Percentiles rank a stretch among this genome's conserved stretches.
phyloP scores from a whole-genome alignment of 2,888 invertebrate species.

The Xestia c-nigrum region DNA sequence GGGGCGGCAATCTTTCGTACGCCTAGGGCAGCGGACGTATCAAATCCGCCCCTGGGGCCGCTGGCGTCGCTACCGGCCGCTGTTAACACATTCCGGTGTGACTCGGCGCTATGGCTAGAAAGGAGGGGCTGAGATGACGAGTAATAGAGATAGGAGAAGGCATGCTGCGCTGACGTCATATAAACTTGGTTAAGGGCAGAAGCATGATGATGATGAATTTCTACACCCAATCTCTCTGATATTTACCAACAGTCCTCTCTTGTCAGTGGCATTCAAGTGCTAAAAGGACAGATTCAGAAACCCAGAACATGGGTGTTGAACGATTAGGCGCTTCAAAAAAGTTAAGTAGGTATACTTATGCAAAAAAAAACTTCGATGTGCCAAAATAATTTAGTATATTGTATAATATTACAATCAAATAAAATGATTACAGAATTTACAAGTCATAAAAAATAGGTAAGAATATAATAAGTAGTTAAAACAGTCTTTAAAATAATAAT shows the following conservation, averaged over 20 bases:
- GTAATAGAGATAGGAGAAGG: neutral
- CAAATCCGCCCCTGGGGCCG: too few relatives aligned
- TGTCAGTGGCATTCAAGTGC: neutral
- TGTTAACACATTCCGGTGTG: too few relatives aligned
- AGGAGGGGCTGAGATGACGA: neutral
- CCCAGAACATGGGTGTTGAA: too few relatives aligned
- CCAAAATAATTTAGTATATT: neutral
- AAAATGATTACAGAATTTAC: neutral
- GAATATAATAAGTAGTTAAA: slow-evolving; percentile 5
- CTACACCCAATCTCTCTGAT: neutral
- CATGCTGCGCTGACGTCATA: neutral
- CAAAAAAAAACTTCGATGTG: neutral
- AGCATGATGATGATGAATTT: neutral
- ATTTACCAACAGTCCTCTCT: neutral
- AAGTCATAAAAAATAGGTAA: too few relatives aligned
- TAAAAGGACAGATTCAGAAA: too few relatives aligned
- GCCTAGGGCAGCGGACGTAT: too few relatives aligned
- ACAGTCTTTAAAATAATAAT: slow-evolving; percentile 42
- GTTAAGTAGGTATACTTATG: neutral
- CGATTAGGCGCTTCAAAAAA: too few relatives aligned
- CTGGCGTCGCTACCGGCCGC: too few relatives aligned
- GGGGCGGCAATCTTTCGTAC: too few relatives aligned
- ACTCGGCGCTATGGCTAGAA: too few relatives aligned
- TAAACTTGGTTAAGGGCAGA: neutral
- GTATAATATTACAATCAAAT: neutral